Base-by-base conservation (phyloP, 2,113 vertebrate species). In the Tragelaphus scriptus region DNA sequence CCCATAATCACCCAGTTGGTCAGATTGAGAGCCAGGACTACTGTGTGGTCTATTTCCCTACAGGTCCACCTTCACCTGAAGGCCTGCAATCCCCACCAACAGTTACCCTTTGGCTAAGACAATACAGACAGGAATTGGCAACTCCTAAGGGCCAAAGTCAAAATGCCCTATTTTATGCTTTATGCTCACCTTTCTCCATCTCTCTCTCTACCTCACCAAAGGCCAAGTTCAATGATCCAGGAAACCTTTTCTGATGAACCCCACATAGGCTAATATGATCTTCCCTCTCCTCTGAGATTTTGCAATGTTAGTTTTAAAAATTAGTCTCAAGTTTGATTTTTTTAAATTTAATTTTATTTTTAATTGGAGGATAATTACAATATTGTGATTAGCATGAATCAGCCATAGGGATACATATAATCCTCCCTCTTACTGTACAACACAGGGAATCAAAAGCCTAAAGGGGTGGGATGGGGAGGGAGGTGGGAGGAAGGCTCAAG, bases 31-130 rank as follows among this genome's bases (percentile, higher is more conserved):
- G 26, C 26, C 49, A 89, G 32, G 32, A 32, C 3, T 15, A 55
- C 21, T 6, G 2, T 1, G 21, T 5, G 1, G 0, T 71, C n/a
- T 53, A 0, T 44, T 80, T 88, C 12, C 15, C 47, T 87, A 17
- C 0, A 6, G 8, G 17, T 56, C 2, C 47, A 47, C 36, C 58
- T 63, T 10, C 49, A 32, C 26, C 28, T 15, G 23, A 88, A 71
- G 30, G 16, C 8, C 25, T 79, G 16, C 3, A 30, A 2, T 85
- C 36, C 21, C 32, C 44, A 75, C 32, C 44, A 58, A 53, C 5
- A 88, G 21, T 6, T 3, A 9, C 19, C 10, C 3, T 79, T 56
- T n/a, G 21, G 58, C 28, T 80, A 21, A 40, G 30, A 79, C n/a
- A n/a, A 40, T 36, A 49, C 0, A 15, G 51, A 32, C 0, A 59